A percentile compares a stretch with the other conserved stretches of the same genome.
phyloP scores from a whole-genome alignment of 2,113 vertebrate species.

The Condylura cristata region DNA sequence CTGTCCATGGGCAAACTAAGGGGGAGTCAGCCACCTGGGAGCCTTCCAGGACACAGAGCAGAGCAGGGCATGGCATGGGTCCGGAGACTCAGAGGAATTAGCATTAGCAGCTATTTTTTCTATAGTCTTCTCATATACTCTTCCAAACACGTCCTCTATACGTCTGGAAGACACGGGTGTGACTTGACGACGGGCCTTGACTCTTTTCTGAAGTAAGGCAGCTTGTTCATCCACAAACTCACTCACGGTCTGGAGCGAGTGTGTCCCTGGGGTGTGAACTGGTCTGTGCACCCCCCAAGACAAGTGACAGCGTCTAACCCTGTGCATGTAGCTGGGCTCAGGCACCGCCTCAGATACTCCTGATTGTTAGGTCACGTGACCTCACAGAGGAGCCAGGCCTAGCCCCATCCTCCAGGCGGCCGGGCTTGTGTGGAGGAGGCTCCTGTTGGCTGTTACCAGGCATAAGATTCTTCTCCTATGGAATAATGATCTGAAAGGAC shows the following conservation, averaged over 20 bases:
- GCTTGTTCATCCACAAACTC: not conserved
- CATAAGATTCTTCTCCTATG: not conserved
- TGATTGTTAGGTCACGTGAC: not conserved
- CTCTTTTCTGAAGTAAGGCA: not conserved
- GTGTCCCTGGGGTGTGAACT: not conserved
- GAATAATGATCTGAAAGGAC: not conserved
- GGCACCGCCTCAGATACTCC: not conserved
- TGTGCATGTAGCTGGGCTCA: not conserved
- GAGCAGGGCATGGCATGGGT: not conserved
- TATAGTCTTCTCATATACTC: not conserved
- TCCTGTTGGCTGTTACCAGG: not conserved
- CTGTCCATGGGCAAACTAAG: not conserved
- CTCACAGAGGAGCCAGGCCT: not conserved
- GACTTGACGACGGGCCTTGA: not conserved
- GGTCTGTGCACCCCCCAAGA: not conserved
- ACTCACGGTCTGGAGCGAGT: not conserved
- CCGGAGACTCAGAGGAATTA: not conserved
- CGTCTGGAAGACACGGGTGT: not conserved
- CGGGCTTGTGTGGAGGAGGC: not conserved
- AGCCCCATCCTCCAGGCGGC: not conserved
- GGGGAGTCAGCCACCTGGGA: too few species aligned
- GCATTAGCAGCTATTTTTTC: not conserved
- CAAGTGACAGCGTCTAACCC: not conserved
- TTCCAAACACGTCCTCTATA: not conserved
- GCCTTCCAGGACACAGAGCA: not conserved